Conservation (phyloP, 2,888 invertebrate genomes). For the Lithophane semibrunnea region DNA sequence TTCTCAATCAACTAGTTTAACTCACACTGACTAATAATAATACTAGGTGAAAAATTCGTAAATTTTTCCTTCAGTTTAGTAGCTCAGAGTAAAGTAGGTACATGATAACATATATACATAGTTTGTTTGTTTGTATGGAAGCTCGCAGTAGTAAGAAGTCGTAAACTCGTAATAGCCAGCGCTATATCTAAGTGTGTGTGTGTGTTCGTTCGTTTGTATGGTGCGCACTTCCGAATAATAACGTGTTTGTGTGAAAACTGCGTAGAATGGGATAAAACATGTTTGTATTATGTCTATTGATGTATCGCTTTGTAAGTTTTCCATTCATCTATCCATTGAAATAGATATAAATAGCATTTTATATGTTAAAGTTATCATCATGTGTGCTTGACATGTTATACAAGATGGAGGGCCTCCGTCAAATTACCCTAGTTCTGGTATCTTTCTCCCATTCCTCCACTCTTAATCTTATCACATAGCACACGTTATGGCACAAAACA, state of each 20-base stretch:
- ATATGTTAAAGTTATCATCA: conserved; percentile 22
- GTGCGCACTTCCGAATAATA: conserved; percentile 62
- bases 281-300: conserved; percentile 51
- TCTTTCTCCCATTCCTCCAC: conserved; percentile 48
- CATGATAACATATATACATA: conserved; percentile 12
- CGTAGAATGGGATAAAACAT: conserved; percentile 56
- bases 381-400: conserved; percentile 41
- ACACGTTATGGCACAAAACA: conserved; percentile 48
- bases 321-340: conserved; percentile 41
- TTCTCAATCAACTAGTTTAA: neutral
- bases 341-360: conserved; percentile 20
- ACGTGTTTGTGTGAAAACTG: conserved; percentile 63
- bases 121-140: conserved; percentile 47
- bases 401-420: conserved; percentile 49
- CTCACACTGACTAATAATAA: conserved; percentile 16
- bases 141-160: conserved; percentile 53
- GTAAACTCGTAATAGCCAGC: conserved; percentile 53
- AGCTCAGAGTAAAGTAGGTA: conserved; percentile 12
- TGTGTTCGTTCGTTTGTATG: conserved; percentile 20
- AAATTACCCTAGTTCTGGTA: conserved; percentile 59
- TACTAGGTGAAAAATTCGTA: conserved; percentile 18
- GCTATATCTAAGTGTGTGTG: conserved; percentile 30
- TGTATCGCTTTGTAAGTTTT: conserved; percentile 52
- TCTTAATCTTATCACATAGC: conserved; percentile 51
- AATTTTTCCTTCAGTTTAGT: conserved; percentile 16